Evolutionary conservation across 2,888 invertebrate species (phyloP).

Genomic region (Meghimatium bilineatum): DNA sequence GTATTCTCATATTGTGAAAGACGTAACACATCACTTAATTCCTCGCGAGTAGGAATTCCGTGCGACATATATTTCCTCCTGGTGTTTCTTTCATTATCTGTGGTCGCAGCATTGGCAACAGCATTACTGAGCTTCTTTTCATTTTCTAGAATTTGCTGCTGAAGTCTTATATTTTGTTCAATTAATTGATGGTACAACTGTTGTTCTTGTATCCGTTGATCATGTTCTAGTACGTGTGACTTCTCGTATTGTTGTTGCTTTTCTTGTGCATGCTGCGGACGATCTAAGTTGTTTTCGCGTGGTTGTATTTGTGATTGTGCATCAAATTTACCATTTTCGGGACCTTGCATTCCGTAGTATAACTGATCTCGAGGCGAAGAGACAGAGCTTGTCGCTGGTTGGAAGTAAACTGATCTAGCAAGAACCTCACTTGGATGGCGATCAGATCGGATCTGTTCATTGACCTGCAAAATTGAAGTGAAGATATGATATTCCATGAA

Average conservation of each 20-base stretch:
- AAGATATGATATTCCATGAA: no score
- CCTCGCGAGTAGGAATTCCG: no score
- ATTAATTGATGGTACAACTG: background rate
- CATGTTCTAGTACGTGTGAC: background rate
- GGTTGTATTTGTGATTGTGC: background rate
- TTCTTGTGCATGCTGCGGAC: background rate
- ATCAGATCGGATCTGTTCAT: constrained; percentile 63
- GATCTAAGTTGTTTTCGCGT: background rate
- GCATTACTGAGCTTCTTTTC: background rate
- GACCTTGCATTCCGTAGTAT: constrained; percentile 31
- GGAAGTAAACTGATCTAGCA: constrained; percentile 1
- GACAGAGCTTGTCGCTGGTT: constrained; percentile 6
- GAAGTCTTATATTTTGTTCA: background rate
- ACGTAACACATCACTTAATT: background rate
- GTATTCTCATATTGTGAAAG: no score
- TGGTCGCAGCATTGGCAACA: no score
- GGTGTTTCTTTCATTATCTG: background rate
- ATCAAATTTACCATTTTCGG: background rate
- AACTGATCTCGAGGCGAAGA: background rate
- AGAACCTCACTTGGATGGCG: constrained; percentile 52
- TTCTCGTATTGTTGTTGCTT: background rate
- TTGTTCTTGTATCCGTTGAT: background rate
- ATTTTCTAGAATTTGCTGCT: background rate
- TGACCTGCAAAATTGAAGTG: constrained; percentile 52
- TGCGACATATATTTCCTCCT: background rate